These are phyloP conservation scores for Catamblyrhynchus diadema DNA, from an alignment of 2,797 vertebrate genomes.

Conservation along the genomic window DNA sequence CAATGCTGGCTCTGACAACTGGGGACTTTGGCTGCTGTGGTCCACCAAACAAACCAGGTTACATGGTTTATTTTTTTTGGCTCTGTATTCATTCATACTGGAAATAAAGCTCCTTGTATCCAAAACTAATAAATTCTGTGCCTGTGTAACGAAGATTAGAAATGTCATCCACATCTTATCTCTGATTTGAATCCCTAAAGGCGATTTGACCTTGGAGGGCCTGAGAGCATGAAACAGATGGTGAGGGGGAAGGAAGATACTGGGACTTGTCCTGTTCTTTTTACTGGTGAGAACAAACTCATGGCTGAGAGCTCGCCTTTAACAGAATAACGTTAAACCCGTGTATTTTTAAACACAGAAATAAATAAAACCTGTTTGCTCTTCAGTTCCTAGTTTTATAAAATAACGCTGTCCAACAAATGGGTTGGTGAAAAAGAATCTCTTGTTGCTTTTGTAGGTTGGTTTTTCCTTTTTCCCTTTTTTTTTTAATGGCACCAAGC, in stretches of 20 bases:
- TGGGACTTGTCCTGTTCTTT: conserved; percentile 11
- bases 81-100: background rate
- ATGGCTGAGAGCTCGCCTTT: background rate
- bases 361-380: background rate
- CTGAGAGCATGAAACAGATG: conserved; percentile 33
- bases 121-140: conserved; percentile 38
- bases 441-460: background rate
- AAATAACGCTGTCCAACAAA: background rate
- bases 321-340: background rate
- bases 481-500: background rate
- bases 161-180: conserved; percentile 22
- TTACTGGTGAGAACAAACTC: background rate
- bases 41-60: background rate
- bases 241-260: background rate
- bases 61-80: background rate
- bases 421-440: background rate
- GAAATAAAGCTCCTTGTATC: background rate
- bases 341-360: background rate
- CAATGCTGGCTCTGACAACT: background rate
- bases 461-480: background rate
- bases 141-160: conserved; percentile 29
- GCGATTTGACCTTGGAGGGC: conserved; percentile 37
- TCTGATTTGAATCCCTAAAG: conserved; percentile 37
- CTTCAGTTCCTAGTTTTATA: background rate
- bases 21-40: background rate